Base-by-base conservation (phyloP, 1,140 invertebrate genomes). In the Drosophila funebris region DNA sequence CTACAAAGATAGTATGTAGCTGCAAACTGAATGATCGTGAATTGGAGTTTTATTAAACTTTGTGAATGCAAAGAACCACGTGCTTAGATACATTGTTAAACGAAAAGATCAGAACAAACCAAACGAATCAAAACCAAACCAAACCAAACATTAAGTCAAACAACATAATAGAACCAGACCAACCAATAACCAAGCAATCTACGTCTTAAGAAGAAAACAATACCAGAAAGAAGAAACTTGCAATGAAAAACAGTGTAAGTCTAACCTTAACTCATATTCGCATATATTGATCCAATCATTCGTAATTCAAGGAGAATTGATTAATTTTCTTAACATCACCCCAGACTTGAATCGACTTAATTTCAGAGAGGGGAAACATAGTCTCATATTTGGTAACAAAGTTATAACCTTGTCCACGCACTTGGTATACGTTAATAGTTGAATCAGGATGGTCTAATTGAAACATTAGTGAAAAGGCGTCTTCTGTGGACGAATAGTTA, bases 271-370 rank as follows among this genome's bases (percentile, higher is more conserved):
- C 14, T 66, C 3, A 53, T 53, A 14, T 44, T 18, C 27, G 9
- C 13, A 18, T 6, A 22, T n/a, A 41, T 14, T 16, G 50, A 43
- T 37, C 9, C 60, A 41, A 53, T 84, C 69, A 88, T 67, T 87
- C 75, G 37, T 87, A 87, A 56, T 11, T 27, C 43, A 91, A 66
- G 39, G 74, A 61, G 64, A 91, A 70, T 20, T 76, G 64, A 5
- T 69, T 76, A 18, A 91, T 68, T 68, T 91, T 91, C 56, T 80
- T 48, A 11, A 91, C 88, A 75, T 91, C 90, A 16, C 88, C 90
- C 88, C 90, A 91, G 27, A 91, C 78, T 64, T 91, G 90, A 9
- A 91, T 29, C 24, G 84, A 74, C 52, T 88, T 64, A 57, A 87
- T 87, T 7, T 76, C 75, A 9, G 83, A 39, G 1, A 88, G 67